phyloP scores from a whole-genome alignment of 2,113 vertebrate genomes.

The Pionites leucogaster region DNA sequence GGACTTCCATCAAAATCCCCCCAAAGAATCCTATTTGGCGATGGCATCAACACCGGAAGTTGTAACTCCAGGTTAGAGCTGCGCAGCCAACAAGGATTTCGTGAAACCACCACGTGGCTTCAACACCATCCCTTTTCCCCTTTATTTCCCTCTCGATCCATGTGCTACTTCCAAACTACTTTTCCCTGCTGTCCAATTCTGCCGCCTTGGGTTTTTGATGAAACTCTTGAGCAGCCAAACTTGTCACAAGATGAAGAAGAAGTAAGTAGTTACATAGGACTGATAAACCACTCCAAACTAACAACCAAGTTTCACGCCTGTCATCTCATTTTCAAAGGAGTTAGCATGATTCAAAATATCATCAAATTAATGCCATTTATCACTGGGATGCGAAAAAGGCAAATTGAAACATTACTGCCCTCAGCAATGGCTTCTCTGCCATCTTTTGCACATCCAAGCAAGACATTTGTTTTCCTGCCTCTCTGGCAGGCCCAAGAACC shows the following conservation, averaged over 20 bases:
- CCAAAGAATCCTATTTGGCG: neutral
- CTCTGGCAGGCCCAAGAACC: neutral
- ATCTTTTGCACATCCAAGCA: fast-evolving
- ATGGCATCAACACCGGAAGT: too few relatives aligned
- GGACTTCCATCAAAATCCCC: neutral
- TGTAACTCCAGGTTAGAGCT: neutral
- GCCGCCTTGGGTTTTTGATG: neutral
- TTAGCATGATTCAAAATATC: fast-evolving
- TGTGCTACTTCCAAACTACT: neutral
- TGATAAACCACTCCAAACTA: neutral
- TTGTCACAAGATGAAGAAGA: neutral
- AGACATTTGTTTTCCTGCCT: neutral
- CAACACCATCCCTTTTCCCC: neutral
- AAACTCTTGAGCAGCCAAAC: neutral
- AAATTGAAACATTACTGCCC: fast-evolving
- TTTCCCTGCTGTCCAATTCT: neutral
- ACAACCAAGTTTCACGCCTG: neutral
- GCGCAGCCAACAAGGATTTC: neutral
- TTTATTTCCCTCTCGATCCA: neutral
- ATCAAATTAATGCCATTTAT: neutral
- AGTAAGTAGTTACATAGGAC: neutral
- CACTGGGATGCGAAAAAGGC: neutral
- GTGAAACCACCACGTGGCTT: neutral
- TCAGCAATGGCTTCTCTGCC: neutral
- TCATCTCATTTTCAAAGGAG: neutral